Evolutionary conservation across 1,140 invertebrate genomes (phyloP).

Genomic region (Hycleus cichorii): DNA sequence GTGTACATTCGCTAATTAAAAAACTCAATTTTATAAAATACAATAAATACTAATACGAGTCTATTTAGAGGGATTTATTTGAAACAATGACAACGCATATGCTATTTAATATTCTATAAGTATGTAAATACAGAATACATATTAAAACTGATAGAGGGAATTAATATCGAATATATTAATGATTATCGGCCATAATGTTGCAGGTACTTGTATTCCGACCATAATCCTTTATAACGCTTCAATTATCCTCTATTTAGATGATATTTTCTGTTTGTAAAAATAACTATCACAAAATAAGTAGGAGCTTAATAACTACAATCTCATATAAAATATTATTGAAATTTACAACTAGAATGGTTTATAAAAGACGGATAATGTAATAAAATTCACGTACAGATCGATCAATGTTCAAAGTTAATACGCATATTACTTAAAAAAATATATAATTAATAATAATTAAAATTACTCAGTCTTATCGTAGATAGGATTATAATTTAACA

Average conservation of each 20-base stretch:
- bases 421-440: too few relatives aligned
- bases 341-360: neutral
- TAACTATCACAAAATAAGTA: too few relatives aligned
- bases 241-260: too few relatives aligned
- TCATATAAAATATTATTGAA: neutral
- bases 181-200: neutral
- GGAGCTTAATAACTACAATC: too few relatives aligned
- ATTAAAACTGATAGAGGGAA: neutral
- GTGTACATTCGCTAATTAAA: neutral
- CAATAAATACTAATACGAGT: too few relatives aligned
- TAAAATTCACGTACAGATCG: too few relatives aligned
- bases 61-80: too few relatives aligned
- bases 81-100: too few relatives aligned
- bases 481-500: slow-evolving; percentile 5
- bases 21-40: neutral
- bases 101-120: neutral
- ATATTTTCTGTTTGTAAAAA: too few relatives aligned
- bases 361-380: neutral
- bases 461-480: slow-evolving; percentile 5
- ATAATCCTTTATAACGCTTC: too few relatives aligned
- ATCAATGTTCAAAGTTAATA: neutral
- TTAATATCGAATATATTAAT: neutral
- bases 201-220: too few relatives aligned
- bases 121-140: neutral
- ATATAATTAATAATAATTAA: too few relatives aligned